These are phyloP conservation scores for Aplysina aerophoba DNA, from an alignment of 37 sponge, comb jelly and placozoan genomes.

Conservation along the genomic window DNA sequence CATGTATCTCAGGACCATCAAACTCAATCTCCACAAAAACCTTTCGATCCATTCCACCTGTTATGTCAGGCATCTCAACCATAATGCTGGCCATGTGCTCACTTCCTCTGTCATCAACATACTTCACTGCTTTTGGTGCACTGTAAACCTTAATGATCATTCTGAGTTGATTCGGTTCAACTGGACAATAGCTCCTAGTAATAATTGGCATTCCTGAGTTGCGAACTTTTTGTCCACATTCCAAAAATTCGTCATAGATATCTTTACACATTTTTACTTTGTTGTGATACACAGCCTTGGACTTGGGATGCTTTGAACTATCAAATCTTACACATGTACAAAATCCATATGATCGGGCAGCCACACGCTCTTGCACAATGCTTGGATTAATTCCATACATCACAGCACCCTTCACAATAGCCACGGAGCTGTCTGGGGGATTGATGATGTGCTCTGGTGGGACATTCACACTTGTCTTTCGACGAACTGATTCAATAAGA, in stretches of 20 bases:
- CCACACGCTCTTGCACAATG: not conserved
- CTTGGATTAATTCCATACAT: not conserved
- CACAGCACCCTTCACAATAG: constrained; percentile 13
- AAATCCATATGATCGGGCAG: constrained; percentile 1
- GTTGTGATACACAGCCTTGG: not conserved
- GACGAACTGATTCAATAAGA: not conserved
- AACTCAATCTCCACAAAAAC: constrained; percentile 6
- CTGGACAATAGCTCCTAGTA: not conserved
- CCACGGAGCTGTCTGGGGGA: not conserved
- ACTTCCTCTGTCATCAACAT: not conserved
- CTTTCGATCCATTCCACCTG: constrained; percentile 1
- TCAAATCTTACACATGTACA: not conserved
- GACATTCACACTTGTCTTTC: not conserved
- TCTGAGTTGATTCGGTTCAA: not conserved
- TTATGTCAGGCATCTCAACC: not conserved
- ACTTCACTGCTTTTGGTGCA: not conserved
- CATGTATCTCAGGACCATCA: constrained; percentile 8
- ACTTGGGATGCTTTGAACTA: not conserved
- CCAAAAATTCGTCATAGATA: not conserved
- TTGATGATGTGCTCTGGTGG: not conserved
- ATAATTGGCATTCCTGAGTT: not conserved
- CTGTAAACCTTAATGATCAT: not conserved
- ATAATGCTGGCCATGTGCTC: not conserved
- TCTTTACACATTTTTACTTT: too few relatives aligned
- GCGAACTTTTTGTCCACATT: not conserved